These are phyloP conservation scores for Raja brachyura DNA, from an alignment of 2,113 vertebrate genomes.

Conservation along the genomic window DNA sequence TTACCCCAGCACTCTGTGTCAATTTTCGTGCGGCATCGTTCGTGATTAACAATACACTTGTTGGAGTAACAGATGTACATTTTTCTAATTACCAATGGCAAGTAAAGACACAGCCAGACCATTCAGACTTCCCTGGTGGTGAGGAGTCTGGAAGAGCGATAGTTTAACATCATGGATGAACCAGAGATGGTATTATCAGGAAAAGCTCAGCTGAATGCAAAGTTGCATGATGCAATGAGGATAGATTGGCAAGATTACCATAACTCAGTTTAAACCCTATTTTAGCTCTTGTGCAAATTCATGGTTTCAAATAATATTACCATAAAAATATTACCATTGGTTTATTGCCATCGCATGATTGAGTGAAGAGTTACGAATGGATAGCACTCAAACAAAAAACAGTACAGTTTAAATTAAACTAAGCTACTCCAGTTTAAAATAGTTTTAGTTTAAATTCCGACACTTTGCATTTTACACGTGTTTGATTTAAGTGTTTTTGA, in stretches of 20 bases:
- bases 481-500: no score
- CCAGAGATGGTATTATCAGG: background rate
- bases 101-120: background rate
- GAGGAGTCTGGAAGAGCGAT: background rate
- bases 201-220: background rate
- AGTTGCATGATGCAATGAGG: background rate
- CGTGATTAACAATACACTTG: background rate
- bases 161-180: background rate
- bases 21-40: background rate
- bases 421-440: no score
- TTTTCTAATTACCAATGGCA: no score
- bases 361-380: no score
- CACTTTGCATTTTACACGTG: no score
- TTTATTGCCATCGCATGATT: no score
- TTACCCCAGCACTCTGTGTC: no score
- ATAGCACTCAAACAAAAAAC: no score
- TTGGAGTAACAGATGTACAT: background rate
- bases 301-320: background rate
- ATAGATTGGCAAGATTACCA: no score
- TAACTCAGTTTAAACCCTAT: background rate
- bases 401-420: no score
- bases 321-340: no score
- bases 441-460: no score
- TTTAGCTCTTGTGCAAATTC: background rate
- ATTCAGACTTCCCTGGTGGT: background rate